Percentiles rank a stretch among this genome's conserved stretches.
phyloP scores from a whole-genome alignment of 1,140 invertebrate genomes.

The Pachypeltis micranthus region DNA sequence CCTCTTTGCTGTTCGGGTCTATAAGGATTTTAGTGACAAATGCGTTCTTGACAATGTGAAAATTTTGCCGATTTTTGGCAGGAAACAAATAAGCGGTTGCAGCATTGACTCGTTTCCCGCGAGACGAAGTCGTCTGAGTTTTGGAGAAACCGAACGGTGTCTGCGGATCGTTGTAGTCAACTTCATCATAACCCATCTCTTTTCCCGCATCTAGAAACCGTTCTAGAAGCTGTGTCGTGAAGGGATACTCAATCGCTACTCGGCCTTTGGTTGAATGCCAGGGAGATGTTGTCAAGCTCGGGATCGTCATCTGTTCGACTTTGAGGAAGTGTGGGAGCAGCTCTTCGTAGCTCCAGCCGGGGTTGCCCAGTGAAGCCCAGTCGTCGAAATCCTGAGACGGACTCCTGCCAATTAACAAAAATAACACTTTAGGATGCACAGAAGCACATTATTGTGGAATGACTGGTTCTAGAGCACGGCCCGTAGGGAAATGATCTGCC shows the following conservation, averaged over 20 bases:
- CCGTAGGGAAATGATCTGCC: background rate
- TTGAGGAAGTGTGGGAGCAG: conserved; percentile 48
- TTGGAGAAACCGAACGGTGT: conserved; percentile 35
- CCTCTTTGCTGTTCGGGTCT: conserved; percentile 39
- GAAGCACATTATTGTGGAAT: too few species aligned
- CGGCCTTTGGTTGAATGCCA: conserved; percentile 30
- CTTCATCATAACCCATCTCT: conserved; percentile 39
- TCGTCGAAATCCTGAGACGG: conserved; percentile 59
- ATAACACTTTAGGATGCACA: too few species aligned
- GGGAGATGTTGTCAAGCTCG: conserved; percentile 31
- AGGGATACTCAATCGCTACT: conserved; percentile 26
- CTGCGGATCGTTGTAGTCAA: conserved; percentile 40
- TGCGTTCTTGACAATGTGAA: conserved; percentile 41
- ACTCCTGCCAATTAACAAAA: conserved; percentile 54
- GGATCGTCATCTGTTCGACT: conserved; percentile 34
- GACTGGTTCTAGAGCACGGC: background rate
- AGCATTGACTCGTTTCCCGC: conserved; percentile 42
- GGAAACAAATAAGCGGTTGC: conserved; percentile 44
- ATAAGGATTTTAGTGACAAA: conserved; percentile 43
- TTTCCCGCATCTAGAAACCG: conserved; percentile 40
- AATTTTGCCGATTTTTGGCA: conserved; percentile 39
- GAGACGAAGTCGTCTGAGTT: conserved; percentile 30
- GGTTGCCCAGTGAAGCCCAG: conserved; percentile 55
- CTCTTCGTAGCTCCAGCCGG: conserved; percentile 45
- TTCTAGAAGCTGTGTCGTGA: conserved; percentile 28